Percentiles rank a stretch among this genome's conserved stretches.
phyloP scores from a whole-genome alignment of 1,140 invertebrate species.

The Caenorhabditis briggsae region DNA sequence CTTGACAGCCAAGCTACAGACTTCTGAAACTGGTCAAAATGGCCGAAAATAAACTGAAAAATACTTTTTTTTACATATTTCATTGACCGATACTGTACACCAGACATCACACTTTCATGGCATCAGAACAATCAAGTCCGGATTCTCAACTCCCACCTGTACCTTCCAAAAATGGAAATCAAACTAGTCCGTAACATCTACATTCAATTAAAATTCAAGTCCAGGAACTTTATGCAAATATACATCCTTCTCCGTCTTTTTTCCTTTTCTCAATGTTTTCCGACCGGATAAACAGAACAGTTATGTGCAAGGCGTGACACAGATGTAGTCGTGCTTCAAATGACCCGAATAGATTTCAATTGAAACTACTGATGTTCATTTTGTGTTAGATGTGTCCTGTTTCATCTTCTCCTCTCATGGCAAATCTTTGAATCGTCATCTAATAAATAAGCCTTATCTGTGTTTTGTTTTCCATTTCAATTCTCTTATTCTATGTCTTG shows the following conservation, averaged over 20 bases:
- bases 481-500: not conserved
- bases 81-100: no score
- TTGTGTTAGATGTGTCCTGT: no score
- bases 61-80: no score
- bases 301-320: slow-evolving; percentile 32
- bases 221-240: slow-evolving; percentile 47
- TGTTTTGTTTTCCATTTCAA: not conserved
- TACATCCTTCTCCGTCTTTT: slow-evolving; percentile 19
- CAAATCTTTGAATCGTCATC: not conserved
- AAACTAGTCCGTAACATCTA: not conserved
- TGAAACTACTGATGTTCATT: slow-evolving; percentile 26
- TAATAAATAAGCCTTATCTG: slow-evolving; percentile 1
- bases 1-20: no score
- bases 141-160: not conserved
- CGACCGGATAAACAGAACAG: slow-evolving; percentile 48
- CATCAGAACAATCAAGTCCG: not conserved
- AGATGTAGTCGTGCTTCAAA: slow-evolving; percentile 13
- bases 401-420: not conserved
- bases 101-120: no score
- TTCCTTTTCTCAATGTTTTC: not conserved
- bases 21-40: no score
- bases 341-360: slow-evolving; percentile 19
- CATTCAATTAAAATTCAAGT: slow-evolving; percentile 18
- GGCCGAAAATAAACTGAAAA: no score
- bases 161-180: slow-evolving; percentile 6